Base-by-base conservation (phyloP, 2,888 invertebrate species). In the Lypha dubia region DNA sequence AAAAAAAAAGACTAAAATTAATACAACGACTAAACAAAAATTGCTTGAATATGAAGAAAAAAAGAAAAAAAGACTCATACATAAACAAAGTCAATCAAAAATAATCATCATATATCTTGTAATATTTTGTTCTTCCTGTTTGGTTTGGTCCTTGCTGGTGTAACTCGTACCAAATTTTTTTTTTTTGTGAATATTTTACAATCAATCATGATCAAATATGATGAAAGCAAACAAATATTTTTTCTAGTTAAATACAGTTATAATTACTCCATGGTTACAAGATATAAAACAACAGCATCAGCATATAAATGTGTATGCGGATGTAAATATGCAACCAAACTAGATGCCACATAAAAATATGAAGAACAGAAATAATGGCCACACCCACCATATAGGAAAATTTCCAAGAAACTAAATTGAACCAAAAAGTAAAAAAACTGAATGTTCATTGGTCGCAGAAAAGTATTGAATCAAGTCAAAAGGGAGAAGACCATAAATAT, bases 141-240 rank as follows among this genome's bases (percentile, higher is more conserved):
- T 22, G 44, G 13, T 28, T 28, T 51, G 6, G 46, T 35, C 7
- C 62, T 28, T 32, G 28, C 4, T 35, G 32, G 9, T 32, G 9
- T 41, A 51, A 7, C 70, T 71, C 35, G 53, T 63, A 24, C 41
- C 51, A 68, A 44, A n/a, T n/a, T n/a, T n/a, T n/a, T n/a, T n/a
- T n/a, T 28, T 74, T 73, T 63, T 63, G 62, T 73, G 70, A 70
- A 81, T 70, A 81, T 68, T 79, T 67, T 79, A 81, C 84, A 84
- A 84, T 84, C 84, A 84, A 84, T 84, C 84, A 84, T 84, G 84
- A 84, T 84, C 84, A 84, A 81, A 84, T 84, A 82, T 84, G 84
- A 84, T 81, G 84, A 84, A 84, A 81, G 84, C 81, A 84, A 84
- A 82, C 81, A 82, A 74, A 82, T 68, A 70, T 77, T 62, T 77